A percentile compares a stretch with the other conserved stretches of the same genome.
Conservation (phyloP, 2,113 vertebrate genomes). For the Perccottus glenii region DNA sequence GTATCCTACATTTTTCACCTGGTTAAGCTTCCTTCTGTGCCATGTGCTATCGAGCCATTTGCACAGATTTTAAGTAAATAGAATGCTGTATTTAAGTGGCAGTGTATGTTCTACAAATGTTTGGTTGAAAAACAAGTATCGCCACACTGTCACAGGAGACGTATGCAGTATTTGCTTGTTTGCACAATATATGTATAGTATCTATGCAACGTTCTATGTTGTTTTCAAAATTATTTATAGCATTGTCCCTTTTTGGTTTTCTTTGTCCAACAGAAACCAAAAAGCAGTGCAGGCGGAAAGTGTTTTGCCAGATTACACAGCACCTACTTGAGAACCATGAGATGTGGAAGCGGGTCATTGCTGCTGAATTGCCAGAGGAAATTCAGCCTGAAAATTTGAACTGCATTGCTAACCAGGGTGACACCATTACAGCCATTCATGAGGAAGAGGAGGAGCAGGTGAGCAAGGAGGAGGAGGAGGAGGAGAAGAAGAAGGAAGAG, state of each 20-base stretch:
- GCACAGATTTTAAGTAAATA: too few relatives aligned
- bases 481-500: conserved; percentile 75
- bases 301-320: conserved; percentile 93
- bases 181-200: too few relatives aligned
- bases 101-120: too few relatives aligned
- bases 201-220: too few relatives aligned
- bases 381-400: conserved; percentile 74
- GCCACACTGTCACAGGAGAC: too few relatives aligned
- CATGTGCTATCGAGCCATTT: too few relatives aligned
- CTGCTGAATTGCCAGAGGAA: conserved; percentile 76
- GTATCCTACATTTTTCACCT: neutral
- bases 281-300: conserved; percentile 81
- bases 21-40: too few relatives aligned
- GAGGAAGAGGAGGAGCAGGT: conserved; percentile 89
- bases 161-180: too few relatives aligned
- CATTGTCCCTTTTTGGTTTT: neutral
- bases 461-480: conserved; percentile 69
- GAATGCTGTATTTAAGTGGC: too few relatives aligned
- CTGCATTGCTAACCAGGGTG: conserved; percentile 72
- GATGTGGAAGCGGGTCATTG: conserved; percentile 94
- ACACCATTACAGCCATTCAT: conserved; percentile 88
- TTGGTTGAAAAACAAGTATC: too few relatives aligned
- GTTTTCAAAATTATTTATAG: too few relatives aligned
- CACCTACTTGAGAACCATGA: conserved; percentile 93
- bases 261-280: conserved; percentile 76